These are phyloP conservation scores for Dasypolia templi DNA, from an alignment of 2,888 invertebrate species.

Conservation along the genomic window DNA sequence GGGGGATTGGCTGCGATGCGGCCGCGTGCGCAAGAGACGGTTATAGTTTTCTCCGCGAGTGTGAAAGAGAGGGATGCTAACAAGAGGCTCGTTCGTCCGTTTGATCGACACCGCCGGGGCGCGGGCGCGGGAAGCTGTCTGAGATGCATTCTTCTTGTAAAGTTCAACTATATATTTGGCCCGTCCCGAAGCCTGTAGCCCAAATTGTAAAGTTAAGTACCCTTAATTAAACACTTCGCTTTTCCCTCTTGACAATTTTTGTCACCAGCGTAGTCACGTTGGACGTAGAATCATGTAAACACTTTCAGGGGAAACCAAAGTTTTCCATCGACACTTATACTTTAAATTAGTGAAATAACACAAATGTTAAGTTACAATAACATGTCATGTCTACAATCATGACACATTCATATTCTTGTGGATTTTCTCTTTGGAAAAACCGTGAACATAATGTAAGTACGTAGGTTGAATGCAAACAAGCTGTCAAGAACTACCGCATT, in stretches of 20 bases:
- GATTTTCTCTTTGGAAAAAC: constrained; percentile 43
- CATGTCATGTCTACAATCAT: not conserved
- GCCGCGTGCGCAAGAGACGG: constrained; percentile 81
- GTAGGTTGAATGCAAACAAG: constrained; percentile 26
- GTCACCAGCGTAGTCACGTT: constrained; percentile 18
- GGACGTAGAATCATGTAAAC: constrained; percentile 17
- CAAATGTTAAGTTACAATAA: constrained; percentile 27
- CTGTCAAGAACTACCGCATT: not conserved
- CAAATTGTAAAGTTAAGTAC: constrained; percentile 82
- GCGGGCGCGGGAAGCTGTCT: constrained; percentile 88
- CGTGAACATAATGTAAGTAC: not conserved
- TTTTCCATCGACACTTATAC: constrained; percentile 12
- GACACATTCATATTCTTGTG: constrained; percentile 12
- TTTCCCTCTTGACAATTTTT: constrained; percentile 56
- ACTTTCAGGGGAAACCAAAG: constrained; percentile 51
- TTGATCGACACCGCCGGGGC: constrained; percentile 90
- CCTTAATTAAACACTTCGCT: constrained; percentile 65
- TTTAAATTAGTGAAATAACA: constrained; percentile 31
- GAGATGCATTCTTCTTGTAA: constrained; percentile 90
- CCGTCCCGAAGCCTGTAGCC: constrained; percentile 77
- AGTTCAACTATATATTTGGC: constrained; percentile 90
- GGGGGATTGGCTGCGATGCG: constrained; percentile 90
- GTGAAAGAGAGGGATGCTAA: constrained; percentile 85
- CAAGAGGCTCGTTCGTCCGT: constrained; percentile 90
- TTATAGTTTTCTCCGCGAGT: constrained; percentile 73